phyloP scores from a whole-genome alignment of 1,140 invertebrate species.

The Macrobrachium nipponense region DNA sequence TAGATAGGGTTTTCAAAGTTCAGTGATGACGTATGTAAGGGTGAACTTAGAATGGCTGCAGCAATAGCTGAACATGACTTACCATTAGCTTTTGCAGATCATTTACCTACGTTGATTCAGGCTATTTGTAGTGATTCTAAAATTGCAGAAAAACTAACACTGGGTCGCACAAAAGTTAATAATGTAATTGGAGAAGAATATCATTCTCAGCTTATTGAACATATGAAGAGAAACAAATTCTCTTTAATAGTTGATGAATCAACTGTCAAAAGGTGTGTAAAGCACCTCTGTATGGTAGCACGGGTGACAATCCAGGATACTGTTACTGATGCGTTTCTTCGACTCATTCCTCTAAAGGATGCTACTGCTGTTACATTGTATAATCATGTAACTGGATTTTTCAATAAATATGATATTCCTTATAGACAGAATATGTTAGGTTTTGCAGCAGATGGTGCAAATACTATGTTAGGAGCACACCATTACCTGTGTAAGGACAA shows the following conservation, averaged over 20 bases:
- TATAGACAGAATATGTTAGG: no score
- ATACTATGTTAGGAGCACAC: no score
- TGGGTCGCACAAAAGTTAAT: constrained; percentile 17
- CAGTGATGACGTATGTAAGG: no score
- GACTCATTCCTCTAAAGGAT: constrained; percentile 19
- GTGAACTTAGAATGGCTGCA: constrained; percentile 8
- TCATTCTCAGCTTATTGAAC: constrained; percentile 12
- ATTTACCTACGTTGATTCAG: constrained; percentile 1
- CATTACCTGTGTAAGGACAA: no score
- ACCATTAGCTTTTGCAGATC: constrained; percentile 11
- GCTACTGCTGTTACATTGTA: constrained; percentile 27
- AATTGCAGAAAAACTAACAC: constrained; percentile 16
- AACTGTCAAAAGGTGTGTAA: constrained; percentile 1
- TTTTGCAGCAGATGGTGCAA: no score
- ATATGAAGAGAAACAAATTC: constrained; percentile 28
- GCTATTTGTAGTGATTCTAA: not conserved
- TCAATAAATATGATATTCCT: constrained; percentile 33
- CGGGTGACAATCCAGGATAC: not conserved
- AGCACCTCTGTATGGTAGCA: constrained; percentile 11
- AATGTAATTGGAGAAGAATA: constrained; percentile 22
- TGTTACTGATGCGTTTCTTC: constrained; percentile 27
- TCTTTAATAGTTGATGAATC: constrained; percentile 30
- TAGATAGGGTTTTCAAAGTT: not conserved
- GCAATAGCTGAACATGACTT: constrained; percentile 7
- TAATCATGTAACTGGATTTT: constrained; percentile 22